Evolutionary conservation across 2,113 vertebrate genomes (phyloP), one percentile per base, ranked within the genome.

Genomic region (Prietella phreatophila): DNA sequence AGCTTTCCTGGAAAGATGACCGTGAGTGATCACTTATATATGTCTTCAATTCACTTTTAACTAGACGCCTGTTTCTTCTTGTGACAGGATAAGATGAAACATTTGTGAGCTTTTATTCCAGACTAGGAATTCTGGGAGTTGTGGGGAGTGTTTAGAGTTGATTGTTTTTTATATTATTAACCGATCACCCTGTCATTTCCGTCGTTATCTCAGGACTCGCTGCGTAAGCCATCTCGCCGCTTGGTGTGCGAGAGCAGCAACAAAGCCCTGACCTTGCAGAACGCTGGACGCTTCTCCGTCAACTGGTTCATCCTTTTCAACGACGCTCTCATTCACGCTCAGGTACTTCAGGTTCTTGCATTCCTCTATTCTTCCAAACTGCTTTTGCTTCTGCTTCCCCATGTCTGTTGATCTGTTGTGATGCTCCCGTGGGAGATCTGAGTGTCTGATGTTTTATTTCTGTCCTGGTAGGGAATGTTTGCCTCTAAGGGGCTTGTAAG

Each of bases 281-380:
- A 99, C 14, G 96, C 98, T 0, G 97, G 98, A 6, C 95, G 98
- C 82, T 99, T 99, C 94, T 99, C 98, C 8, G 97, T 99, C 81
- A 98, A 99, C 91, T 99, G 98, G 98, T 99, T 99, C 94, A 99
- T 99, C 90, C 97, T 99, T 20, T 99, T 99, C 90, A 99, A 97
- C 0, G 98, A 99, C 67, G 96, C 96, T 22, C 91, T 99, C 86
- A 97, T 99, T 33, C 98, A 99, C 27, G 98, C 97, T 15, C 98
- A 99, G 97, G 98, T 99, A 92, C 94, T 0, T 60, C 47, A 50
- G 53, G 53, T 50, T 14, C 9, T 25, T n/a, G 55, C 84, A n/a
- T 86, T 30, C 47, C 47, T 63, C 20, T 55, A 36, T 76, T 42
- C 67, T 84, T n/a, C 76, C 73, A 55, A 65, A 55, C 53, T 78